These are phyloP conservation scores for Ptychoptera contaminata DNA, from an alignment of 2,888 invertebrate species.

Conservation along the genomic window DNA sequence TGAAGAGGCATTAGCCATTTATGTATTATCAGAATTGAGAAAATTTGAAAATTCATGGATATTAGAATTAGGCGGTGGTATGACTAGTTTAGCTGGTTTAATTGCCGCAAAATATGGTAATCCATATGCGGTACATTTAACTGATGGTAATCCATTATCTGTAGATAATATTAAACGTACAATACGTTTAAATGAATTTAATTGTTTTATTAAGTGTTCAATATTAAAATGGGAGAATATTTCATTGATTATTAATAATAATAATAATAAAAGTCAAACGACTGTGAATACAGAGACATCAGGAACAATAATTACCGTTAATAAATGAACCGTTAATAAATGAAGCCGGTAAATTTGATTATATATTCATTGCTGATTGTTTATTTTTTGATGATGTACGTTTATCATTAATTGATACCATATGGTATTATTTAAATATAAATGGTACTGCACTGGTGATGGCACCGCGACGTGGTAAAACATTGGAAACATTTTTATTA, in stretches of 20 bases:
- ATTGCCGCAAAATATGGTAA: constrained; percentile 50
- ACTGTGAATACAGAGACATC: too few species aligned
- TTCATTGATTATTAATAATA: constrained; percentile 16
- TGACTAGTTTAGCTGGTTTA: constrained; percentile 68
- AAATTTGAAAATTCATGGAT: constrained; percentile 50
- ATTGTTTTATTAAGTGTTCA: constrained; percentile 35
- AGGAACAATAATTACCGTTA: too few species aligned
- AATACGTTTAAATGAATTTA: constrained; percentile 45
- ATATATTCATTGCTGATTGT: constrained; percentile 64
- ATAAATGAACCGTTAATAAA: too few species aligned
- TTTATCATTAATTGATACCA: constrained; percentile 46
- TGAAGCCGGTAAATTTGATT: constrained; percentile 42
- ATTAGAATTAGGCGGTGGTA: constrained; percentile 68
- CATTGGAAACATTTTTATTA: constrained; percentile 49
- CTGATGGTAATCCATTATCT: constrained; percentile 64
- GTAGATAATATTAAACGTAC: constrained; percentile 55
- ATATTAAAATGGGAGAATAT: constrained; percentile 40
- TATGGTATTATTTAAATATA: constrained; percentile 42
- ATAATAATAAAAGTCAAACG: too few species aligned
- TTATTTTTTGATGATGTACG: constrained; percentile 62
- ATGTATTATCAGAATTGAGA: constrained; percentile 44
- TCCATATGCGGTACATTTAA: constrained; percentile 47
- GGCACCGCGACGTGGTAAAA: constrained; percentile 59
- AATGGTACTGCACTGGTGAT: constrained; percentile 54
- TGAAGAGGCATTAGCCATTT: constrained; percentile 57